Percentiles rank a stretch among this genome's conserved stretches.
Conservation (phyloP, 2,888 invertebrate genomes). For the Mythimna impura region DNA sequence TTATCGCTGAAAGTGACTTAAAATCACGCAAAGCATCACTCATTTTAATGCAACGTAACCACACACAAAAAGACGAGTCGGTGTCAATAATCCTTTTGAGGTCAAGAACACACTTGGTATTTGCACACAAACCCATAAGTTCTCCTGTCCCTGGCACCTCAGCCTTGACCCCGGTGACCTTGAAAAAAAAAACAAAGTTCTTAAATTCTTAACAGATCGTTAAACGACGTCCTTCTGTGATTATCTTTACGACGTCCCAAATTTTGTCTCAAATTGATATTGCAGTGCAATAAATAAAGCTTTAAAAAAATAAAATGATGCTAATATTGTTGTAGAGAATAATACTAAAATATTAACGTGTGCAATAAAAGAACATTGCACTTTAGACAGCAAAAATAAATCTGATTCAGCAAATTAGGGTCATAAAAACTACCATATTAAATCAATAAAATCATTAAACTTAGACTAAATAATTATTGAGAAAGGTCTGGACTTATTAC, state of each 20-base stretch:
- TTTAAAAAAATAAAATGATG: slow-evolving; percentile 24
- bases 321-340: slow-evolving; percentile 23
- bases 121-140: slow-evolving; percentile 34
- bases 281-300: slow-evolving; percentile 46
- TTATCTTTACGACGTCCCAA: slow-evolving; percentile 59
- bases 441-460: not conserved
- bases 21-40: not conserved
- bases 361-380: slow-evolving; percentile 8
- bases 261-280: slow-evolving; percentile 32
- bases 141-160: slow-evolving; percentile 3
- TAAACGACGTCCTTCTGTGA: slow-evolving; percentile 43
- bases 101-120: slow-evolving; percentile 46
- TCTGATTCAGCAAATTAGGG: not conserved
- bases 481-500: too few relatives aligned
- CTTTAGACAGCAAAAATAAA: not conserved
- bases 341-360: not conserved
- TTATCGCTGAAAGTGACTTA: not conserved
- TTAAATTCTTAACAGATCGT: slow-evolving; percentile 61
- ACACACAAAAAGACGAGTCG: not conserved
- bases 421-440: not conserved
- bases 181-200: slow-evolving; percentile 41
- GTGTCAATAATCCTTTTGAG: slow-evolving; percentile 50
- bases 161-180: slow-evolving; percentile 49
- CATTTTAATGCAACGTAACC: slow-evolving; percentile 6
- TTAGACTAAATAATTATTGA: not conserved